Base-by-base conservation (phyloP, 2,797 vertebrate species). In the Vespertilio murinus region DNA sequence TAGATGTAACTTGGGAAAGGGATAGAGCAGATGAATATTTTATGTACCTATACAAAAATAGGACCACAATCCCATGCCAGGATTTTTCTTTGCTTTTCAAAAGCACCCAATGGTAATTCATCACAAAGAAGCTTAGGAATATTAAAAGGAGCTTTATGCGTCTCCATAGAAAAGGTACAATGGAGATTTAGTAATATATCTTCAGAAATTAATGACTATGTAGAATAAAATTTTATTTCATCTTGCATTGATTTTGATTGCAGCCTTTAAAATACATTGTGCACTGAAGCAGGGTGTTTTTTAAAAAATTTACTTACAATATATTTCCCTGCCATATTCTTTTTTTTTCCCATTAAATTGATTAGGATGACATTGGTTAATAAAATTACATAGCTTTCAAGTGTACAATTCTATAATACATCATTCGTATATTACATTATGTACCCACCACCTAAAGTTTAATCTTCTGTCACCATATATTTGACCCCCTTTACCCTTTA, bases 81-180 rank as follows among this genome's bases (percentile, higher is more conserved):
- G 14, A 84, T 75, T 84, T 84, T 79, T 47, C 49, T 80, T 91
- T 61, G 42, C 49, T 91, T 75, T 93, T 81, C n/a, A 80, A 78
- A 93, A 91, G 54, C 30, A 38, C 5, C 23, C 18, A 47, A 69
- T 65, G 49, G 22, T 3, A 93, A 35, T 80, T 91, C 25, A 64
- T 86, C 38, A 73, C 8, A 94, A 93, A 78, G 35, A 87, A 49
- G 61, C 79, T 93, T 80, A 93, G 38, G 7, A 88, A 80, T 84
- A 78, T 65, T 90, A 67, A 87, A 94, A 80, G 18, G 49, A 7
- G 80, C 9, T 28, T 86, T 84, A 75, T 88, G n/a, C 14, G 47
- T 84, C 56, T 14, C 42, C 13, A 42, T 25, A 83, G 56, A 47
- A 83, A 90, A 85, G 42, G 2, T 45, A 56, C 9, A 78, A 3